These are phyloP conservation scores for Lepas anatifera DNA, from an alignment of 2,888 invertebrate genomes.

Conservation along the genomic window DNA sequence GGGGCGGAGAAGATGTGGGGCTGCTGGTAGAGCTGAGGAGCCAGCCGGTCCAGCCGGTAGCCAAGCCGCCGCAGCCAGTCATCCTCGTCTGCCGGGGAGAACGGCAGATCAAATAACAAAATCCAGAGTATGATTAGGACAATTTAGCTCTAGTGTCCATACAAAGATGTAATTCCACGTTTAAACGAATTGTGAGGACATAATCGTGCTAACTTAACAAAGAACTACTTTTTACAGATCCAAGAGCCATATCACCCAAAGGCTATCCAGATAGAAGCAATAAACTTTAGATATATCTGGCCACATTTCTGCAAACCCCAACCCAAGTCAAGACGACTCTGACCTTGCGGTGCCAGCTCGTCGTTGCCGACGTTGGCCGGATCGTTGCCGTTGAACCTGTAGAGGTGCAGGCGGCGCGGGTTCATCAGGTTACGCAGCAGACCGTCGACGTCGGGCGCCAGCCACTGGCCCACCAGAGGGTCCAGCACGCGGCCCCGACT, in stretches of 20 bases:
- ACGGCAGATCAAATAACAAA: too few relatives aligned
- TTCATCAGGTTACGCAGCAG: constrained; percentile 51
- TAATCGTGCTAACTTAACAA: too few relatives aligned
- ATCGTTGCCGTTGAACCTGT: constrained; percentile 84
- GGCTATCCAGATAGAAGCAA: too few relatives aligned
- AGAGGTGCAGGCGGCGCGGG: constrained; percentile 72
- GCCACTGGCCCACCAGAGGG: constrained; percentile 88
- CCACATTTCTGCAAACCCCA: too few relatives aligned
- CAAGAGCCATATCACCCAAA: too few relatives aligned
- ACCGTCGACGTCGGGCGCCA: constrained; percentile 85
- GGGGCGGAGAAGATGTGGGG: background rate
- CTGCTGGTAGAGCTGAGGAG: constrained; percentile 64
- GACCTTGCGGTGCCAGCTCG: constrained; percentile 21
- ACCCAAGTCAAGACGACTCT: too few relatives aligned
- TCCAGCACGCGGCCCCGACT: constrained; percentile 85
- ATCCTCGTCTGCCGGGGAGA: background rate
- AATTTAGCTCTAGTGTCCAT: too few relatives aligned
- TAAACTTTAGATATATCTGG: too few relatives aligned
- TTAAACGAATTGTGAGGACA: too few relatives aligned
- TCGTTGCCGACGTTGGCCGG: constrained; percentile 54
- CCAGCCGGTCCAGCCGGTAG: constrained; percentile 68
- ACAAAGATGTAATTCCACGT: too few relatives aligned
- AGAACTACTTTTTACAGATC: too few relatives aligned
- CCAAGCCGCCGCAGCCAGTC: constrained; percentile 76
- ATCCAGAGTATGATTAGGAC: too few relatives aligned